Percentiles rank a stretch among this genome's conserved stretches.
Evolutionary conservation across 2,113 vertebrate species (phyloP).

Genomic region (Penelope pileata): DNA sequence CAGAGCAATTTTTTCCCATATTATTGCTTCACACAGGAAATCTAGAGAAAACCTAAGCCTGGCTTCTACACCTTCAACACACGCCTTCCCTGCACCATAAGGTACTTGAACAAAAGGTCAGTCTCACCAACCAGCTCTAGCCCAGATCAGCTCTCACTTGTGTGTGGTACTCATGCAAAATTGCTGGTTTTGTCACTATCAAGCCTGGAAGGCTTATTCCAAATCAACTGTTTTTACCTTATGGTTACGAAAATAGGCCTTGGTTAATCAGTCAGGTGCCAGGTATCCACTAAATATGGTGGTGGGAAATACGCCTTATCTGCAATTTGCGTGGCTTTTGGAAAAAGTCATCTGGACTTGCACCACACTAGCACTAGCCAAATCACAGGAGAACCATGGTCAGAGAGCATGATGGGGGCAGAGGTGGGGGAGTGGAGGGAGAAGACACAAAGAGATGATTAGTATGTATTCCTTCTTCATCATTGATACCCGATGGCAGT

Average conservation of each 20-base stretch:
- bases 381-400: not conserved
- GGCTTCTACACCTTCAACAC: not conserved
- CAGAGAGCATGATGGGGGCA: not conserved
- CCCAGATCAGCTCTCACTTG: not conserved
- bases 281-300: constrained; percentile 23
- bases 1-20: not conserved
- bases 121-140: not conserved
- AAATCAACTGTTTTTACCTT: not conserved
- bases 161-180: not conserved
- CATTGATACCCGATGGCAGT: not conserved
- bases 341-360: not conserved
- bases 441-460: not conserved
- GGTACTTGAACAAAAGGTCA: not conserved
- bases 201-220: not conserved
- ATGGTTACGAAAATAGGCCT: not conserved
- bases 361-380: not conserved
- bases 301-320: constrained; percentile 41
- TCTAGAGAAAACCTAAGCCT: not conserved
- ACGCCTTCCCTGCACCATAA: not conserved
- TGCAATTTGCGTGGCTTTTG: constrained; percentile 4
- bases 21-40: not conserved
- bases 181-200: not conserved
- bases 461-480: not conserved
- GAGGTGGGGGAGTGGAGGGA: too few species aligned
- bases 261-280: constrained; percentile 39